Evolutionary conservation across 2,888 invertebrate genomes (phyloP), one percentile per base, ranked within the genome.

Genomic region (Blastobasis lacticolella): DNA sequence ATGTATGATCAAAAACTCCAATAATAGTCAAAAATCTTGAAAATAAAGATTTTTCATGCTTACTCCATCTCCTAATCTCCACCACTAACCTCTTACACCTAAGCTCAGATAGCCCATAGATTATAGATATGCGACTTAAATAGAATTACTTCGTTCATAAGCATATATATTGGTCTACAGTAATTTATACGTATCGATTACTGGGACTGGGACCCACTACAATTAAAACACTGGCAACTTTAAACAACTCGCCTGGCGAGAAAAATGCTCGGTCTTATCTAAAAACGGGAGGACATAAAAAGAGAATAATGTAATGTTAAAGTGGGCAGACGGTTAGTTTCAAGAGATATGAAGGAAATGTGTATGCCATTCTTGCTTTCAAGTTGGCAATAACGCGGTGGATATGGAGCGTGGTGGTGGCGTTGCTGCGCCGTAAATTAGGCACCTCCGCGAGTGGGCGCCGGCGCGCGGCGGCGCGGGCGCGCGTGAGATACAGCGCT

Each of bases 341-440:
- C 73, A 74, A 69, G 67, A 84, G 81, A 80, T 81, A 84, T 78
- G 78, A 78, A 78, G 78, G 75, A 85, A 84, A 82, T 81, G 79
- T 81, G 78, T 80, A 74, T 75, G 79, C 75, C 73, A 78, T 85
- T 84, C 80, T 80, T 83, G 80, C 79, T 84, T 86, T 83, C 81
- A 81, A 87, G 85, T 81, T 80, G 84, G 85, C 80, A 85, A 85
- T 87, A 86, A 86, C 81, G 78, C 73, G 73, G 77, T 78, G 81
- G 78, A 81, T 83, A 79, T 78, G 81, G 83, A 80, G 84, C 81
- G 78, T 83, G 86, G 75, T 83, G 71, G 76, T 85, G 87, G 85
- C 86, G 78, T 84, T 79, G 76, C 83, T 78, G 73, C 73, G 80
- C 81, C 80, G 79, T 87, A 85, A 86, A 86, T 85, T 81, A 81